A percentile compares a stretch with the other conserved stretches of the same genome.
Conservation (phyloP, 1,140 invertebrate genomes). For the Thaumatotibia leucotreta region DNA sequence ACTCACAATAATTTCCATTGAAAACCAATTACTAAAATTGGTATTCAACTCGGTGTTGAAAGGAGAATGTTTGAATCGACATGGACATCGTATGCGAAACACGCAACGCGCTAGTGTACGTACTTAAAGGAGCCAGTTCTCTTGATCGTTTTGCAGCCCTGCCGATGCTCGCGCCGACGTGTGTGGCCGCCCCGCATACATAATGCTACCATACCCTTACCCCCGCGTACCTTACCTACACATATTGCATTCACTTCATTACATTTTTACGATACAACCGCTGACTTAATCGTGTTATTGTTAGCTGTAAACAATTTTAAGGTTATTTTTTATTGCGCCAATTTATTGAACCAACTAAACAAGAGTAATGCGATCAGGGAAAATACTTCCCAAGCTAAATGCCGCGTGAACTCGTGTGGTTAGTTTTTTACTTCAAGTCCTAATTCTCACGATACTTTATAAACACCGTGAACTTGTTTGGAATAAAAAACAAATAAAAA, state of each 20-base stretch:
- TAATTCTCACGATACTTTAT: conserved; percentile 32
- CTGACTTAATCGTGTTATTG: conserved; percentile 31
- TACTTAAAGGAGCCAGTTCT: background rate
- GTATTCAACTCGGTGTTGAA: background rate
- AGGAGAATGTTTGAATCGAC: background rate
- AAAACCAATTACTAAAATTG: background rate
- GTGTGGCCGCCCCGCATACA: conserved; percentile 27
- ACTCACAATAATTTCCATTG: background rate
- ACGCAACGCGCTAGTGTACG: conserved; percentile 11
- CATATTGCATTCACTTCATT: conserved; percentile 30
- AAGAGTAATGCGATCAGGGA: background rate
- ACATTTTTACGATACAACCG: conserved; percentile 32
- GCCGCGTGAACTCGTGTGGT: background rate
- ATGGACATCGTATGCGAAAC: conserved; percentile 17
- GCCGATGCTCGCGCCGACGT: conserved; percentile 15
- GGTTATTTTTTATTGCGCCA: background rate
- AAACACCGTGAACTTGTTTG: conserved; percentile 26
- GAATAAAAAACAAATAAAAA: conserved; percentile 20
- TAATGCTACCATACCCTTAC: conserved; percentile 25
- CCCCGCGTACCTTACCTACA: conserved; percentile 19
- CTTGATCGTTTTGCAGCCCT: conserved; percentile 21
- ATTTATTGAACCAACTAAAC: background rate
- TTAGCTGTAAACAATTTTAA: conserved; percentile 15
- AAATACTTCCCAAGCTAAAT: background rate
- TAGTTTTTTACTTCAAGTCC: conserved; percentile 1